These are phyloP conservation scores for Spermophilus dauricus DNA, from an alignment of 2,113 vertebrate genomes.

Conservation along the genomic window DNA sequence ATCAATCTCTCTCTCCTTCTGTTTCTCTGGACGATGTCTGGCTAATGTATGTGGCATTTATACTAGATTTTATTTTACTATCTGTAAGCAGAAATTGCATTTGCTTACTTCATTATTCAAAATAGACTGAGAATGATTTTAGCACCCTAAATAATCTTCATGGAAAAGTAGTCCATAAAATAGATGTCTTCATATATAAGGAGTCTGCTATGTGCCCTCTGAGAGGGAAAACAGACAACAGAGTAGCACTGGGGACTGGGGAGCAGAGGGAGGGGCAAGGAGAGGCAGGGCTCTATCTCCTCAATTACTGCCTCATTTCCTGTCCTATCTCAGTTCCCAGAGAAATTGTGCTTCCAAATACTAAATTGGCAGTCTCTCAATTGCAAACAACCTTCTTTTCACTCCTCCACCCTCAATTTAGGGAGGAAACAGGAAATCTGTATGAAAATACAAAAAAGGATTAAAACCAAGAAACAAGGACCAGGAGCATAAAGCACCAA, in stretches of 20 bases:
- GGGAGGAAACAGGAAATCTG: background rate
- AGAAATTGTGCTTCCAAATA: background rate
- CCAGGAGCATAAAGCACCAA: background rate
- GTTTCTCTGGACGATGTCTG: background rate
- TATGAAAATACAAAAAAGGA: conserved; percentile 40
- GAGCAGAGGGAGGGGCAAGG: background rate
- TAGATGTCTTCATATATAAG: background rate
- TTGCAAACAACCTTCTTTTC: background rate
- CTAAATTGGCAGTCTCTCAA: background rate
- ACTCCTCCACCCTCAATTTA: background rate
- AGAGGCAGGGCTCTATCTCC: background rate
- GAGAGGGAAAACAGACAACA: background rate
- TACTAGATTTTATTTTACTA: background rate
- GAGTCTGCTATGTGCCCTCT: background rate
- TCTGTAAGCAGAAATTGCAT: background rate
- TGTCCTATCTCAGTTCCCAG: conserved; percentile 34
- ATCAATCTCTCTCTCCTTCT: background rate
- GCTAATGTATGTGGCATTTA: background rate
- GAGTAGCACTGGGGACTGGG: background rate
- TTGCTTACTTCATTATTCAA: conserved; percentile 30
- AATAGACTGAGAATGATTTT: background rate
- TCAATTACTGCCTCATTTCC: background rate
- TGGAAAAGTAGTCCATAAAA: background rate
- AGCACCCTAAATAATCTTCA: background rate
- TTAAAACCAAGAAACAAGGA: background rate